phyloP scores from a whole-genome alignment of 2,797 vertebrate species.

The Thripadectes ignobilis region DNA sequence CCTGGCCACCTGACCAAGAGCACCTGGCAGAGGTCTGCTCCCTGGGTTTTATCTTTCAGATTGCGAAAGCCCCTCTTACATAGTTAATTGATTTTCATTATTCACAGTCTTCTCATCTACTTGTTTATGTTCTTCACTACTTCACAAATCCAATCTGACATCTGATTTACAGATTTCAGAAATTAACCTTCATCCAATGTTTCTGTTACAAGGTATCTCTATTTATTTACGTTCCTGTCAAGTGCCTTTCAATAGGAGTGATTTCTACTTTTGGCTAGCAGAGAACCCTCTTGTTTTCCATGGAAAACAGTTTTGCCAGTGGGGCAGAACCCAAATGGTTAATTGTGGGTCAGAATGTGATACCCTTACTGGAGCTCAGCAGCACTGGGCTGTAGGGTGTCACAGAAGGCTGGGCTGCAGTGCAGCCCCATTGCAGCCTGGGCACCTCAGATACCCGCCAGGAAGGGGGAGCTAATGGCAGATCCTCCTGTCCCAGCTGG shows the following conservation, averaged over 20 bases:
- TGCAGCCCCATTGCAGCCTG: not conserved
- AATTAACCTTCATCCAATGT: slow-evolving; percentile 46
- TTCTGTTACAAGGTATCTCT: slow-evolving; percentile 57
- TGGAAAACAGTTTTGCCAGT: not conserved
- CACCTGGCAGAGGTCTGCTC: not conserved
- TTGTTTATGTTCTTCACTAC: slow-evolving; percentile 50
- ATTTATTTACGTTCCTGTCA: slow-evolving; percentile 61
- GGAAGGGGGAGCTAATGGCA: not conserved
- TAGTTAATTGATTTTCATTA: slow-evolving; percentile 59
- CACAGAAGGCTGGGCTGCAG: not conserved
- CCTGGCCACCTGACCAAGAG: not conserved
- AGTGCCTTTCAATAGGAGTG: slow-evolving; percentile 26
- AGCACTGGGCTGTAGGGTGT: not conserved
- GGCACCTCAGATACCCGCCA: not conserved
- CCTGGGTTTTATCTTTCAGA: not conserved
- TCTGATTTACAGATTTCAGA: slow-evolving; percentile 62
- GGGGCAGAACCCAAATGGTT: not conserved
- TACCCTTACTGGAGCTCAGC: not conserved
- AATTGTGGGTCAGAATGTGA: not conserved
- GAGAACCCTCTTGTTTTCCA: slow-evolving; percentile 21
- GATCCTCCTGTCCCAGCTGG: not conserved
- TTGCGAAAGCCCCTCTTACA: not conserved
- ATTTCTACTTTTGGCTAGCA: slow-evolving; percentile 33
- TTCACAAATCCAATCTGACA: slow-evolving; percentile 49
- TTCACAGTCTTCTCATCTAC: slow-evolving; percentile 45